Conservation (phyloP, 2,797 vertebrate species). For the Semaprochilodus insignis region DNA sequence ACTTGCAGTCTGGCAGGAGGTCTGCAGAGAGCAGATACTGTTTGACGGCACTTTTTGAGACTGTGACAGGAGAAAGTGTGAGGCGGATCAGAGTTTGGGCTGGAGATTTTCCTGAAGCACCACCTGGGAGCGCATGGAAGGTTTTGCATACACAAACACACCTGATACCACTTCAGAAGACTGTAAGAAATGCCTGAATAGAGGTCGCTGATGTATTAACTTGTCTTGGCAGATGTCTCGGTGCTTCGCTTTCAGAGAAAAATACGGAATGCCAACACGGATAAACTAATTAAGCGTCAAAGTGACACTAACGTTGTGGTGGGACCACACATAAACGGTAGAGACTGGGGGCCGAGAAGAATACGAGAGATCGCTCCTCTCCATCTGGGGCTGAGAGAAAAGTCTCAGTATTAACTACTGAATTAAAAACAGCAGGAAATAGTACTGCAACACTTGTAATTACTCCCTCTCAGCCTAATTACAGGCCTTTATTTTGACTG, state of each 20-base stretch:
- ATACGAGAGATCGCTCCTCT: not conserved
- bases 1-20: not conserved
- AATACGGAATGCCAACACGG: conserved; percentile 5
- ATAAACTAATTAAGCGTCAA: conserved; percentile 28
- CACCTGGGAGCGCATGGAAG: not conserved
- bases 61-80: not conserved
- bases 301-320: not conserved
- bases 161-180: conserved; percentile 5
- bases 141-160: conserved; percentile 29
- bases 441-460: conserved; percentile 44
- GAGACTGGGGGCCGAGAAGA: not conserved
- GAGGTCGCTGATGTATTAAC: not conserved
- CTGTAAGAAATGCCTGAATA: not conserved
- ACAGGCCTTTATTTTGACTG: conserved; percentile 44
- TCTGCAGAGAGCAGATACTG: conserved; percentile 8
- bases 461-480: conserved; percentile 55
- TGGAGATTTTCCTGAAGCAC: conserved; percentile 13
- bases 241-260: not conserved
- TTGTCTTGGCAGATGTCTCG: conserved; percentile 3
- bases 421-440: conserved; percentile 47
- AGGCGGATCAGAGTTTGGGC: conserved; percentile 4
- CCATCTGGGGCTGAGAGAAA: conserved; percentile 21
- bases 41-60: not conserved
- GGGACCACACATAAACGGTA: not conserved
- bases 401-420: conserved; percentile 54